These are phyloP conservation scores for Oxygymnocypris stewartii DNA, from an alignment of 2,113 vertebrate genomes.

Conservation along the genomic window DNA sequence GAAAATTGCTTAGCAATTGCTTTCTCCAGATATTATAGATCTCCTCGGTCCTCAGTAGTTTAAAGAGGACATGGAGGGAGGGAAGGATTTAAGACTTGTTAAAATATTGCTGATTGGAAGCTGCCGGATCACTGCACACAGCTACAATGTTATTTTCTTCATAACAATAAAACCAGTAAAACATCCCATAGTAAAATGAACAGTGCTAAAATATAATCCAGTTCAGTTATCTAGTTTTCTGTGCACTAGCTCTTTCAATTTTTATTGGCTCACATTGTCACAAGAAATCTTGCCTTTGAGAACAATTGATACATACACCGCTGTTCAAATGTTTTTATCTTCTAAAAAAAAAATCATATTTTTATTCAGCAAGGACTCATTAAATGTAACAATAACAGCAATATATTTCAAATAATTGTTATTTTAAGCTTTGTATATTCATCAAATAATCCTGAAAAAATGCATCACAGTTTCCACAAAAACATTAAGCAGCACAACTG, in stretches of 20 bases:
- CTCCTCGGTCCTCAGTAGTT: background rate
- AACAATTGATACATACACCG: background rate
- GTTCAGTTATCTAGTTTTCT: too few relatives aligned
- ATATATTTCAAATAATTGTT: background rate
- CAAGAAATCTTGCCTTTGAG: background rate
- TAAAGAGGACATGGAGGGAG: constrained; percentile 7
- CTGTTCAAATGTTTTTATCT: background rate
- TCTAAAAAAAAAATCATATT: too few relatives aligned
- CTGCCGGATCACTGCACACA: background rate
- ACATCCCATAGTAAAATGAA: constrained; percentile 5
- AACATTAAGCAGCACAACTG: background rate
- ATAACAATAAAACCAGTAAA: constrained; percentile 24
- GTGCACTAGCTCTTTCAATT: background rate
- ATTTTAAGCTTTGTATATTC: background rate
- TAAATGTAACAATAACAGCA: background rate
- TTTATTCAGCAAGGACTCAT: background rate
- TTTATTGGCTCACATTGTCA: background rate
- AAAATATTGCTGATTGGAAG: constrained; percentile 14
- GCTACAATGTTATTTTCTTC: constrained; percentile 25
- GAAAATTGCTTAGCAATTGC: background rate
- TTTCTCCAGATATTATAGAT: background rate
- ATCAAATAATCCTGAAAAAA: background rate
- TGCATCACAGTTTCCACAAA: background rate
- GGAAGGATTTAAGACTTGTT: background rate
- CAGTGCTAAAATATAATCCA: background rate